A percentile compares a stretch with the other conserved stretches of the same genome.
Conservation (phyloP, 2,113 vertebrate species). For the Phylloscopus trochilus region DNA sequence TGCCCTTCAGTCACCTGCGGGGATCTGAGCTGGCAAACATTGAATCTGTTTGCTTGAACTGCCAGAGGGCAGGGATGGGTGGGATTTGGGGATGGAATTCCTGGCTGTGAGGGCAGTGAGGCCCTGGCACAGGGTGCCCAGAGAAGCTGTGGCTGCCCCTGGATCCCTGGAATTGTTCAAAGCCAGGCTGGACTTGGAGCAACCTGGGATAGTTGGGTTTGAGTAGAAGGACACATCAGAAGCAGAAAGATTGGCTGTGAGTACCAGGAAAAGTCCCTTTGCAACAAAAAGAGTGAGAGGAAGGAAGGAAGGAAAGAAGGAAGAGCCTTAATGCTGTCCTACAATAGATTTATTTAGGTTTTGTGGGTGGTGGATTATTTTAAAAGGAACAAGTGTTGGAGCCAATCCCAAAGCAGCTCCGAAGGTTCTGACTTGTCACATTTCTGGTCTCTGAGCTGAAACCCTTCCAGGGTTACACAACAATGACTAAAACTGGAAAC, state of each 20-base stretch:
- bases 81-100: background rate
- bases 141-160: background rate
- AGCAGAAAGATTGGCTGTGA: background rate
- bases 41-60: background rate
- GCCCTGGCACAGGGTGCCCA: background rate
- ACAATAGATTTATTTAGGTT: background rate
- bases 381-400: background rate
- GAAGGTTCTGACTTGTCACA: constrained; percentile 40
- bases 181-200: background rate
- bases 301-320: background rate
- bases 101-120: background rate
- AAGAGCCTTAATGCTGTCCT: background rate
- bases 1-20: background rate
- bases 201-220: accelerated
- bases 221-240: background rate
- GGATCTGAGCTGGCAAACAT: background rate
- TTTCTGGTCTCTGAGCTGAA: constrained; percentile 39
- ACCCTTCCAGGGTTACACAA: constrained; percentile 56
- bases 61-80: accelerated
- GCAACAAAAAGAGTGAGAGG: background rate
- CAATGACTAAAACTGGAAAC: constrained; percentile 27
- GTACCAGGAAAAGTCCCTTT: background rate
- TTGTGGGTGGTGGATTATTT: background rate
- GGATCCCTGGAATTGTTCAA: background rate
- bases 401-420: background rate